Evolutionary conservation across 2,888 invertebrate species (phyloP), one percentile per base, ranked within the genome.

Genomic region (Eledona agricola): DNA sequence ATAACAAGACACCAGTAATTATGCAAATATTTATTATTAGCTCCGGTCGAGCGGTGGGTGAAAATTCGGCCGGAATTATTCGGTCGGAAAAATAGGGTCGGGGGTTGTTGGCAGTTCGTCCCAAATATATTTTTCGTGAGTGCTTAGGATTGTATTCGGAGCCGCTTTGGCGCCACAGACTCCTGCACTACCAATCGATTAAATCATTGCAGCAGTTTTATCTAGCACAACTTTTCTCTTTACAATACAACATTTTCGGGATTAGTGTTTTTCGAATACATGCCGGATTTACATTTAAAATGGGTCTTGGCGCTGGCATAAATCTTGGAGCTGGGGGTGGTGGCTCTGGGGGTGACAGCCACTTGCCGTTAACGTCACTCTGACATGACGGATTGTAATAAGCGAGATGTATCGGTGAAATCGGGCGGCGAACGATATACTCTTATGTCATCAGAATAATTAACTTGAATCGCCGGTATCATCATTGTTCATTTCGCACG

Each of bases 21-120:
- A 58, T 58, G 58, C 46, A 55, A 58, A 58, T 58, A n/a, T 58
- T 58, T 55, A 58, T 58, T 52, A 40, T 19, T 19, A 19, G 5
- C 5, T 19, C 19, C 19, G 19, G 4, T 4, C 4, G 5, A 19
- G 15, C 15, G 17, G 17, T n/a, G 4, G 17, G 17, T 3, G 3
- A 4, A 11, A 9, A 7, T 32, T 15, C 31, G 2, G 7, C 7
- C 6, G 3, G 31, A 31, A 15, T 31, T 15, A 10, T 22, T 22
- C 2, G 15, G 25, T 20, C 4, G 4, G 9, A 13, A 23, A 7
- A 32, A 13, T 25, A 25, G 2, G 9, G 3, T 43, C 12, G 31
- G 20, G 40, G 50, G 37, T 25, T 46, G 45, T 52, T 52, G 46
- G 52, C 52, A 52, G 20, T 45, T 38, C 38, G 46, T 45, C 52